Conservation (phyloP, 2,888 invertebrate genomes). For the Epicampocera succincta region DNA sequence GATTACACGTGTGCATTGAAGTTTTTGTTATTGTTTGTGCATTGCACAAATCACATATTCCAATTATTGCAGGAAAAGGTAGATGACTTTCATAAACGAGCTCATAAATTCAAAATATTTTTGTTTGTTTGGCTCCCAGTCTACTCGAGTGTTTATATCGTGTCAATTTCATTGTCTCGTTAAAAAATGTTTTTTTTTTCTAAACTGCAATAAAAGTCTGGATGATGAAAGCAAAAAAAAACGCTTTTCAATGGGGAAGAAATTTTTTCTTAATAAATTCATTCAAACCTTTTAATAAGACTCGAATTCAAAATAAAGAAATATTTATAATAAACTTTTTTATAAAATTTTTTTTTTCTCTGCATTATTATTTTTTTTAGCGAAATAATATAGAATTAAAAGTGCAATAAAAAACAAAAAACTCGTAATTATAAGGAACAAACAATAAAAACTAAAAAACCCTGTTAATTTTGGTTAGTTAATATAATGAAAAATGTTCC, state of each 20-base stretch:
- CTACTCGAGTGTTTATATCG: slow-evolving; percentile 38
- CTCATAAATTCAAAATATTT: slow-evolving; percentile 30
- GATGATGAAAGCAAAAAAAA: background rate
- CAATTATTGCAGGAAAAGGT: slow-evolving; percentile 44
- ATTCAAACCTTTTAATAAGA: slow-evolving; percentile 34
- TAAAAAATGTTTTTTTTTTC: slow-evolving; percentile 11
- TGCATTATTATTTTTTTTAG: background rate
- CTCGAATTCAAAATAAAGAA: slow-evolving; percentile 26
- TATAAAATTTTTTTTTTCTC: too few relatives aligned
- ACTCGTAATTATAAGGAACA: background rate
- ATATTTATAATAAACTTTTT: slow-evolving; percentile 9
- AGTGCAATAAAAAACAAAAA: background rate
- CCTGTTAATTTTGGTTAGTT: slow-evolving; percentile 72
- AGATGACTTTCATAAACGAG: slow-evolving; percentile 14
- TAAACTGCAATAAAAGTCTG: slow-evolving; percentile 28
- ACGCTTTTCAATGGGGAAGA: background rate
- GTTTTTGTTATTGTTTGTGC: slow-evolving; percentile 18
- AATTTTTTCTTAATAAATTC: slow-evolving; percentile 15
- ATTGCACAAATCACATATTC: slow-evolving; percentile 39
- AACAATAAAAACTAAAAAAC: slow-evolving; percentile 18
- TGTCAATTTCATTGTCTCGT: slow-evolving; percentile 58
- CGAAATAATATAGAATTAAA: background rate
- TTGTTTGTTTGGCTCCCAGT: slow-evolving; percentile 12
- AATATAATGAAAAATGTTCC: slow-evolving; percentile 74
- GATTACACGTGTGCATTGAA: slow-evolving; percentile 49